A percentile compares a stretch with the other conserved stretches of the same genome.
phyloP scores from a whole-genome alignment of 2,113 vertebrate genomes.

The Salvelinus namaycush region DNA sequence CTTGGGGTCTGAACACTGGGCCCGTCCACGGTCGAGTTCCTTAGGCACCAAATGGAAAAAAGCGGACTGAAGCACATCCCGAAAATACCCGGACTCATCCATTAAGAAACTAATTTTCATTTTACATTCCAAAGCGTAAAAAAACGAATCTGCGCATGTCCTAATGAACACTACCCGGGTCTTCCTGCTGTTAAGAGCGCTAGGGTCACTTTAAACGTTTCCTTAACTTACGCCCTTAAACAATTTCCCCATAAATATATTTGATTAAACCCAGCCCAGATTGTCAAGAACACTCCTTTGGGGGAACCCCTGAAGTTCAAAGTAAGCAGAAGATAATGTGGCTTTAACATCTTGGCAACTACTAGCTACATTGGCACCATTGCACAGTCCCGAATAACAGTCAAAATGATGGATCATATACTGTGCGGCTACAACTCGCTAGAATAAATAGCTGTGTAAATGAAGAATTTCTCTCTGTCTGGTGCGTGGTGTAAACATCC shows the following conservation, averaged over 20 bases:
- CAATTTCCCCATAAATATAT: too few species aligned
- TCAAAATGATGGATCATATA: neutral
- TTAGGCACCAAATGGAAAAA: neutral
- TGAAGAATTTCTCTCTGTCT: slow-evolving; percentile 5
- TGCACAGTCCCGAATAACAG: neutral
- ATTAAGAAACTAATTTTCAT: neutral
- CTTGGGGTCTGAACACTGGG: slow-evolving; percentile 23
- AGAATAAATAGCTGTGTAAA: neutral
- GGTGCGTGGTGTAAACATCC: slow-evolving; percentile 22
- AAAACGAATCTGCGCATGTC: neutral
- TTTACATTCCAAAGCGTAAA: neutral
- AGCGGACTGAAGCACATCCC: neutral
- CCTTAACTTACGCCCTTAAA: too few species aligned
- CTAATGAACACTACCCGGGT: too few species aligned
- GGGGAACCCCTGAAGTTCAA: neutral
- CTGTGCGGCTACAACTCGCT: neutral
- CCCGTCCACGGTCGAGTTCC: neutral
- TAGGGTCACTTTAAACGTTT: too few species aligned
- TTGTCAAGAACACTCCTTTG: neutral
- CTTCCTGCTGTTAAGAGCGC: too few species aligned
- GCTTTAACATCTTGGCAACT: neutral
- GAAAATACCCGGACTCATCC: neutral
- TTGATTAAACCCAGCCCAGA: neutral
- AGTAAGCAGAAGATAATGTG: neutral
- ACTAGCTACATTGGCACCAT: neutral